Percentiles rank a stretch among this genome's conserved stretches.
phyloP scores from a whole-genome alignment of 2,888 invertebrate species.

The Melanotus villosus region DNA sequence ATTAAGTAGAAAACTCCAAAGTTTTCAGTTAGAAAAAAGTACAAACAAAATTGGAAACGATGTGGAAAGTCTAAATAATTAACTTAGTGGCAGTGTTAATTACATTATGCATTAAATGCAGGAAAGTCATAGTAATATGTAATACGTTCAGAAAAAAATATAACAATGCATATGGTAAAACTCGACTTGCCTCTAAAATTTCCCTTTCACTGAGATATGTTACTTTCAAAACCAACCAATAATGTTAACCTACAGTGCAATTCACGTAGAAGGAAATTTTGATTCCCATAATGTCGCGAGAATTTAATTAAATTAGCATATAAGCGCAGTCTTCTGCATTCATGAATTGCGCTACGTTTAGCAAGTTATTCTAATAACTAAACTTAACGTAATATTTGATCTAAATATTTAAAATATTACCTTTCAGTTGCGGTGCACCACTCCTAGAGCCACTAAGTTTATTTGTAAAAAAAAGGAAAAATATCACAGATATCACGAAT shows the following conservation, averaged over 20 bases:
- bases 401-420: not conserved
- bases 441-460: constrained; percentile 14
- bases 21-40: too few species aligned
- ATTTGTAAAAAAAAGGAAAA: constrained; percentile 13
- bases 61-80: not conserved
- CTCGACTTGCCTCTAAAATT: constrained; percentile 35
- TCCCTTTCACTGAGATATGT: constrained; percentile 50
- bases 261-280: constrained; percentile 31
- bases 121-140: constrained; percentile 4
- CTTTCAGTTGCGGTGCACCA: constrained; percentile 5
- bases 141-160: constrained; percentile 1
- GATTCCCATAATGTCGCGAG: not conserved
- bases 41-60: not conserved
- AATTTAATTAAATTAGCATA: constrained; percentile 1
- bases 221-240: constrained; percentile 50
- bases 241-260: constrained; percentile 28
- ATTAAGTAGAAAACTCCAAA: too few species aligned
- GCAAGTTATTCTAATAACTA: not conserved
- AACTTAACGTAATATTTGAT: not conserved
- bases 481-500: constrained; percentile 44
- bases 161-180: constrained; percentile 20
- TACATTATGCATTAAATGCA: not conserved
- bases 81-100: not conserved
- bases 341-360: not conserved
- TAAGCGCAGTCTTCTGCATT: not conserved